phyloP scores from a whole-genome alignment of 2,888 invertebrate species.

The Spilarctia lutea region DNA sequence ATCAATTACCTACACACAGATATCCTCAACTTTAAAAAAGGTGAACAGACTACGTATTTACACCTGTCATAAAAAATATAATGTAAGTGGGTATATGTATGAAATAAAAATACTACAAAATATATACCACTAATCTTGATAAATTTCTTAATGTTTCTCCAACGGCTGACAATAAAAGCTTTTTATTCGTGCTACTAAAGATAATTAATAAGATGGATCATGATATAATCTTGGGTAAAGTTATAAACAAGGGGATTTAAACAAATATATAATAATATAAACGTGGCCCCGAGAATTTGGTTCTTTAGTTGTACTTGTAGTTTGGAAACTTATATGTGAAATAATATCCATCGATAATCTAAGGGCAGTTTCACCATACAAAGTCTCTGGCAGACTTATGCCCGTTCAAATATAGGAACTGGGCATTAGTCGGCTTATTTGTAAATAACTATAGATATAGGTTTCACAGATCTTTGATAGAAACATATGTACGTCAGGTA shows the following conservation, averaged over 20 bases:
- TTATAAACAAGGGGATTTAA: background rate
- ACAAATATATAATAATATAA: background rate
- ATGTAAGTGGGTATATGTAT: too few relatives aligned
- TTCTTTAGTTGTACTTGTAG: background rate
- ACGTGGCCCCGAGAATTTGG: background rate
- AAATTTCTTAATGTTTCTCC: background rate
- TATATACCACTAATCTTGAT: background rate
- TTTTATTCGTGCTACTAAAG: background rate
- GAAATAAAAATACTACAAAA: background rate
- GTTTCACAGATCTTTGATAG: too few relatives aligned
- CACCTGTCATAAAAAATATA: too few relatives aligned
- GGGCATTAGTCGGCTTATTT: too few relatives aligned
- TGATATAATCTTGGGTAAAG: background rate
- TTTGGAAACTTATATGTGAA: background rate
- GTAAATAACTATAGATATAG: too few relatives aligned
- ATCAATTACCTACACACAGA: too few relatives aligned
- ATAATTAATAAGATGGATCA: background rate
- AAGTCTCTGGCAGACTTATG: too few relatives aligned
- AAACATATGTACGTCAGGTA: too few relatives aligned
- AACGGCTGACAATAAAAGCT: background rate
- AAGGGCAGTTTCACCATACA: too few relatives aligned
- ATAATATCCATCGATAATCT: background rate
- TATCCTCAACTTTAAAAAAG: too few relatives aligned
- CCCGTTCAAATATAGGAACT: too few relatives aligned
- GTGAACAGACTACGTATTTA: too few relatives aligned